Evolutionary conservation across 2,113 vertebrate species (phyloP).

Genomic region (Brevimyrus niger): DNA sequence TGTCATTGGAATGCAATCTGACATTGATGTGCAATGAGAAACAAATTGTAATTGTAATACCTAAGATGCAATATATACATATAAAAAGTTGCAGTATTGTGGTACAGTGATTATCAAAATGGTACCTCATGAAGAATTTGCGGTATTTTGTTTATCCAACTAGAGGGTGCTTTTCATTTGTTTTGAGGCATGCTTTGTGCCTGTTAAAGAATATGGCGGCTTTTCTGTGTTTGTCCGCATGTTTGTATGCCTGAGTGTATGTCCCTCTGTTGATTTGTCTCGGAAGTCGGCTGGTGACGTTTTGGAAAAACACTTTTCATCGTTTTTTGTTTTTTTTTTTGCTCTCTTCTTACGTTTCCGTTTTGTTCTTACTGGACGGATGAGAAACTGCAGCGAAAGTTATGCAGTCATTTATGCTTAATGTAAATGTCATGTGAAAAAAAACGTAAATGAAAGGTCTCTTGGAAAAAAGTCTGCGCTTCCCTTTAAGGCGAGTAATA

Average conservation of each 20-base stretch:
- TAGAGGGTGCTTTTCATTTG: no score
- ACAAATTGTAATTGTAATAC: no score
- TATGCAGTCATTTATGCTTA: not conserved
- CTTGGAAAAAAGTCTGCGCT: not conserved
- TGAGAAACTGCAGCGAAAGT: conserved; percentile 13
- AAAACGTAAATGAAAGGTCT: not conserved
- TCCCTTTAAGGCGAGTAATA: not conserved
- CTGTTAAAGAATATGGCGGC: not conserved
- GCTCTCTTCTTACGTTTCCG: not conserved
- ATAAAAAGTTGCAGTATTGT: no score
- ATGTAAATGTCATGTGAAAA: conserved; percentile 6
- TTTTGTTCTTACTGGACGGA: conserved; percentile 3
- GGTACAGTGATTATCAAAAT: no score
- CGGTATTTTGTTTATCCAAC: no score
- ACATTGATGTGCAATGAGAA: no score
- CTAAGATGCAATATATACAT: no score
- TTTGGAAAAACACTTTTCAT: not conserved
- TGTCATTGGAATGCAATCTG: no score
- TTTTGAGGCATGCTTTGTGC: no score
- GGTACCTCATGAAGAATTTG: no score
- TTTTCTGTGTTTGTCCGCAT: not conserved
- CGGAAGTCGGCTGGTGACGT: not conserved
- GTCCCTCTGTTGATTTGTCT: not conserved
- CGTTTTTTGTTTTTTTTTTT: not conserved
- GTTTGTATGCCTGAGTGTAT: not conserved